Base-by-base conservation (phyloP, 2,113 vertebrate genomes). In the Microcebus tavaratra region DNA sequence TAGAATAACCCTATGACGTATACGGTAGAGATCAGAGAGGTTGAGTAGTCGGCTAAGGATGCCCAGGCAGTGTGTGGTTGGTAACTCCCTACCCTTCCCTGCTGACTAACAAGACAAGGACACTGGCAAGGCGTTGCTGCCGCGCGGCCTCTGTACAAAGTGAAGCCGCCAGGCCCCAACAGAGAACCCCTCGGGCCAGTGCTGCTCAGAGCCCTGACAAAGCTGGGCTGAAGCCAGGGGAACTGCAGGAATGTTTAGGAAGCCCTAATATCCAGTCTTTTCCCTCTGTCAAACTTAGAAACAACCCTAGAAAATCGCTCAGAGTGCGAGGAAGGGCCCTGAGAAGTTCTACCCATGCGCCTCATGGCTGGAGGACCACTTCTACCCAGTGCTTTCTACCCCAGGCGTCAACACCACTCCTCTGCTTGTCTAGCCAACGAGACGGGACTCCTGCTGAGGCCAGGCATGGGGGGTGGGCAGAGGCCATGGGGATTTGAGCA, bases 111-210 rank as follows among this genome's bases (percentile, higher is more conserved):
- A 48, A 45, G 78, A 67, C 42, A 29, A 36, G 70, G 42, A 23
- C 25, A 6, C 29, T 5, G 20, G 65, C 34, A 76, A n/a, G 31
- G 4, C 17, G 6, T 39, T 50, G 48, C 63, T 29, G n/a, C 27
- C 90, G 1, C 0, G 36, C 20, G 0, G 6, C 13, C 61, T n/a
- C 23, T 6, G 83, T 39, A 18, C 11, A 13, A 39, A 42, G 39
- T 21, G 1, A 36, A 76, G 87, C 78, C 3, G 1, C 63, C 21
- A 3, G 3, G 25, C 36, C 14, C 14, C n/a, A 5, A 9, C n/a
- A 25, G 73, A 50, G 65, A 29, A 13, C 3, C 55, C 36, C 63
- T 39, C 36, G 72, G 67, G 45, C 59, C 67, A 39, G 87, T 3
- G 3, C 48, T 55, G 31, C 15, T 67, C 84, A 45, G 76, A 79